Conservation (phyloP, 37 sponge, comb jelly and placozoan species). For the Beroe forskalii region DNA sequence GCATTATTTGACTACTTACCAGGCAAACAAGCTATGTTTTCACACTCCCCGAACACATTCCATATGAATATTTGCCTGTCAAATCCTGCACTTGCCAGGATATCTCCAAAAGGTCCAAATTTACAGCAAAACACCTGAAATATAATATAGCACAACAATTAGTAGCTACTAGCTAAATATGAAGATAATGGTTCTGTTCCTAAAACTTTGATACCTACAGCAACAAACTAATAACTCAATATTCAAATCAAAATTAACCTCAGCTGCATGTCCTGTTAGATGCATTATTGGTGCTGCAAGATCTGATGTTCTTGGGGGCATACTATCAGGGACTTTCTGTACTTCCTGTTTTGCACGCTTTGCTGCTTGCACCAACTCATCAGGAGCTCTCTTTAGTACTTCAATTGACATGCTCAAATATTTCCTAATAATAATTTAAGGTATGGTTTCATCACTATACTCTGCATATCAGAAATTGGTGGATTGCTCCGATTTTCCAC, state of each 20-base stretch:
- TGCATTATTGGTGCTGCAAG: conserved; percentile 96
- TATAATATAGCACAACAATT: too few relatives aligned
- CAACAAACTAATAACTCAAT: neutral
- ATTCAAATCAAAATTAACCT: too few relatives aligned
- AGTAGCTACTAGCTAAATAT: too few relatives aligned
- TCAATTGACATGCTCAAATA: conserved; percentile 59
- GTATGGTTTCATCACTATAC: too few relatives aligned
- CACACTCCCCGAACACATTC: conserved; percentile 99
- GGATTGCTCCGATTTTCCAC: too few relatives aligned
- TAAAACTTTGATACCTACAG: neutral
- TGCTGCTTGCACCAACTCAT: conserved; percentile 49
- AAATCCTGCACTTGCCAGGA: conserved; percentile 85
- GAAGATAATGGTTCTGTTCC: neutral
- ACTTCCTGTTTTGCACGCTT: conserved; percentile 37
- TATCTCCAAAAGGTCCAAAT: conserved; percentile 91
- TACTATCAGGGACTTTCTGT: neutral
- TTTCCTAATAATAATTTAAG: too few relatives aligned
- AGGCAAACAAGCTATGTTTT: conserved; percentile 77
- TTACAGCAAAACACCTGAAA: conserved; percentile 70
- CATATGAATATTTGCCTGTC: conserved; percentile 93
- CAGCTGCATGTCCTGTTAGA: conserved; percentile 88
- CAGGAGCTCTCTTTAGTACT: conserved; percentile 48
- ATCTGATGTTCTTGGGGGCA: conserved; percentile 84
- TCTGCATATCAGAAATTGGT: too few relatives aligned
- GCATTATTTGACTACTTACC: too few relatives aligned